A percentile compares a stretch with the other conserved stretches of the same genome.
Conservation (phyloP, 2,113 vertebrate genomes). For the Neogobius melanostomus region DNA sequence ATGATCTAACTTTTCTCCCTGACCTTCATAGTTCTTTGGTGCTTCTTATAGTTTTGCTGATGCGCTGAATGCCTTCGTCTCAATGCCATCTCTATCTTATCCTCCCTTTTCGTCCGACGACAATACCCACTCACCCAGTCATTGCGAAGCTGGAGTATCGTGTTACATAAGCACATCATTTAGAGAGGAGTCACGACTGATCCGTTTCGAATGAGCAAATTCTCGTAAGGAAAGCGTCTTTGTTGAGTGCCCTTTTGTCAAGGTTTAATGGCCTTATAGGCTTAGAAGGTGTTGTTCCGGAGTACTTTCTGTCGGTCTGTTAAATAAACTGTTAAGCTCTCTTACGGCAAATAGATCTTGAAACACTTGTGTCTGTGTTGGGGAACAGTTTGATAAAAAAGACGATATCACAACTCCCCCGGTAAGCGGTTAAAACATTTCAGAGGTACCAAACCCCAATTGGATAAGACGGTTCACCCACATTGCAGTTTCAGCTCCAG, state of each 20-base stretch:
- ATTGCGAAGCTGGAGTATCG: conserved; percentile 25
- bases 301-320: conserved; percentile 16
- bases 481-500: no score
- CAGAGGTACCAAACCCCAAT: no score
- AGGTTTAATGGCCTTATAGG: conserved; percentile 18
- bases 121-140: conserved; percentile 2
- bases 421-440: no score
- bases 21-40: conserved; percentile 8
- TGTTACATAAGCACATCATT: conserved; percentile 3
- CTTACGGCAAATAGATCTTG: neutral
- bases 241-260: neutral
- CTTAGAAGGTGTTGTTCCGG: conserved; percentile 19
- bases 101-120: neutral
- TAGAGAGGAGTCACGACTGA: conserved; percentile 1
- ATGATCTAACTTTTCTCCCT: neutral
- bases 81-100: neutral
- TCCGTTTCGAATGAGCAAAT: conserved; percentile 3
- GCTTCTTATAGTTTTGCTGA: conserved; percentile 30
- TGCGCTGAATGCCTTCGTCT: conserved; percentile 26
- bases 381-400: no score
- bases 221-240: neutral
- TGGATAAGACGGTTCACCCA: no score
- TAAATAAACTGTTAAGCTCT: neutral
- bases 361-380: no score
- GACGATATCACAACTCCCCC: no score